Conservation (phyloP, 2,888 invertebrate genomes). For the Drepana falcataria region DNA sequence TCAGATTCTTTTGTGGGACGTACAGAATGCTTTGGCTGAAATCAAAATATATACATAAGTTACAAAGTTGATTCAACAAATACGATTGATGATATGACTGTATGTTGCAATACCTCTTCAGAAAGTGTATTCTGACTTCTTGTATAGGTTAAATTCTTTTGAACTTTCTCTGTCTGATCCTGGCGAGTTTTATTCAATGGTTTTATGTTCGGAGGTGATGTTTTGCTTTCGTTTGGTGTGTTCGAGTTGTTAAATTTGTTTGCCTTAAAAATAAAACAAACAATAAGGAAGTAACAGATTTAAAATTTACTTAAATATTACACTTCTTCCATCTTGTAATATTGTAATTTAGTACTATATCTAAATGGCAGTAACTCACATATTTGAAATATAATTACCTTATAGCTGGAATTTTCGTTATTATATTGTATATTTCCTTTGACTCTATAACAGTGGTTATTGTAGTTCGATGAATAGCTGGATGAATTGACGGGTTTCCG, state of each 20-base stretch:
- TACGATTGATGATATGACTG: too few relatives aligned
- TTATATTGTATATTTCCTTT: conserved; percentile 43
- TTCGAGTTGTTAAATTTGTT: conserved; percentile 21
- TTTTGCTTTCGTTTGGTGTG: conserved; percentile 46
- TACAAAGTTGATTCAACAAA: neutral
- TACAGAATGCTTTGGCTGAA: conserved; percentile 48
- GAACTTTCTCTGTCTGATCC: conserved; percentile 36
- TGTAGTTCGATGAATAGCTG: conserved; percentile 48
- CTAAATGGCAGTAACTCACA: too few relatives aligned
- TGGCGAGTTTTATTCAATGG: conserved; percentile 26
- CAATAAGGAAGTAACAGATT: too few relatives aligned
- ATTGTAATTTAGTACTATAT: too few relatives aligned
- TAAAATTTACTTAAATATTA: conserved; percentile 21
- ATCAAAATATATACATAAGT: conserved; percentile 6
- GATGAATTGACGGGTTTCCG: conserved; percentile 51
- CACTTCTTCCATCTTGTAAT: neutral
- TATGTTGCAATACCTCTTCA: conserved; percentile 39
- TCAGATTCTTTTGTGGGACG: conserved; percentile 46
- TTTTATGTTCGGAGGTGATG: conserved; percentile 27
- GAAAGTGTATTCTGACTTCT: conserved; percentile 28
- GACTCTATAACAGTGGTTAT: conserved; percentile 59
- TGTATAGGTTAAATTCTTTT: conserved; percentile 25
- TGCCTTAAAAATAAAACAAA: conserved; percentile 1
- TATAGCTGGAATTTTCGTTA: conserved; percentile 47
- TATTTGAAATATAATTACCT: conserved; percentile 29